phyloP scores from a whole-genome alignment of 2,888 invertebrate species.

The Cryptocheilus praepositus region DNA sequence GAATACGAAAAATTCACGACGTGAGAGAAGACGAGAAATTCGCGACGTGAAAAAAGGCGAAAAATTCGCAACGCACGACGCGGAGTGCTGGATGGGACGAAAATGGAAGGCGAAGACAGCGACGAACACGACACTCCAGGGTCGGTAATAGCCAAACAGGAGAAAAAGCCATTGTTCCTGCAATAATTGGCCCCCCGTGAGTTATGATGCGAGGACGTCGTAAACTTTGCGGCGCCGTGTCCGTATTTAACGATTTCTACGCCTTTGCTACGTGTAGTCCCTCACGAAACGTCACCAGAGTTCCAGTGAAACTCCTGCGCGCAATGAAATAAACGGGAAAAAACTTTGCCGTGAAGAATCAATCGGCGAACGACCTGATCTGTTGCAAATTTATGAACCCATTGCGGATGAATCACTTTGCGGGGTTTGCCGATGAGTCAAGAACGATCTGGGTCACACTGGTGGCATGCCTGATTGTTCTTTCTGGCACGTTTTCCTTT shows the following conservation, averaged over 20 bases:
- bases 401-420: no score
- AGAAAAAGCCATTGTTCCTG: constrained; percentile 62
- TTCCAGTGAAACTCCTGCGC: no score
- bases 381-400: no score
- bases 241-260: constrained; percentile 54
- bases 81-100: not conserved
- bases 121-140: constrained; percentile 8
- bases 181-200: constrained; percentile 66
- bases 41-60: not conserved
- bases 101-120: constrained; percentile 7
- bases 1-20: no score
- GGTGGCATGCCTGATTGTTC: no score
- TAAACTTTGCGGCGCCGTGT: constrained; percentile 53
- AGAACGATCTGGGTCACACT: no score
- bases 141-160: constrained; percentile 55
- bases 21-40: no score
- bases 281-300: not conserved
- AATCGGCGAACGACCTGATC: no score
- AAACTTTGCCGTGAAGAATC: no score
- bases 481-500: no score
- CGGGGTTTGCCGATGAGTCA: no score
- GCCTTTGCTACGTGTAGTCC: constrained; percentile 39
- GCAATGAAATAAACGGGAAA: no score
- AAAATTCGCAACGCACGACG: not conserved
- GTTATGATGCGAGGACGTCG: constrained; percentile 64